phyloP scores from a whole-genome alignment of 2,888 invertebrate genomes.

The Rhaphigaster nebulosa region DNA sequence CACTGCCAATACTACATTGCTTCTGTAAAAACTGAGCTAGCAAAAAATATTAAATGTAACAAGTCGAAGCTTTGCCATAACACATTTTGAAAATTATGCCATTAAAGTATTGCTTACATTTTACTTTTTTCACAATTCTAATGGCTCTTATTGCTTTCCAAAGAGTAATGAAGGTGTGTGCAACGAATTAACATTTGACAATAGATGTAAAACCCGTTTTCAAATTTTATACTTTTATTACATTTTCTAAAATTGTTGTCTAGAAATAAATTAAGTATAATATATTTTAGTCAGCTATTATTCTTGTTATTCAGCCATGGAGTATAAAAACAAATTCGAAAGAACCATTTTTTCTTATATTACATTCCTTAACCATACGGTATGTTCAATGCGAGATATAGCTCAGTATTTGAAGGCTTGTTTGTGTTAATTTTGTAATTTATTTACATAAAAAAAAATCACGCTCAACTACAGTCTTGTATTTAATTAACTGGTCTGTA shows the following conservation, averaged over 20 bases:
- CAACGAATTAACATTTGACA: slow-evolving; percentile 55
- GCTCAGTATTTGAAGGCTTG: neutral
- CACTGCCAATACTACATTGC: slow-evolving; percentile 53
- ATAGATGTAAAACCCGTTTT: slow-evolving; percentile 48
- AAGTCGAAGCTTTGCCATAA: neutral
- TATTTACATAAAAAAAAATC: no score
- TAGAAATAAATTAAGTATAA: slow-evolving; percentile 47
- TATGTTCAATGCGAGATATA: neutral
- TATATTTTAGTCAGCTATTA: slow-evolving; percentile 10
- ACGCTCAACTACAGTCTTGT: no score
- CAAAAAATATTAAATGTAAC: neutral
- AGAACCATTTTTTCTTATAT: neutral
- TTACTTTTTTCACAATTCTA: neutral
- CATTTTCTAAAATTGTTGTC: slow-evolving; percentile 52
- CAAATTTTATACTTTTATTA: slow-evolving; percentile 57
- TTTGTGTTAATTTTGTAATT: neutral
- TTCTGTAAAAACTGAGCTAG: slow-evolving; percentile 20
- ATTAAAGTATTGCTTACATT: slow-evolving; percentile 9
- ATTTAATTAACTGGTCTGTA: neutral
- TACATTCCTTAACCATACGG: neutral
- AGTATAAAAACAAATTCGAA: neutral
- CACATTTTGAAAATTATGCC: slow-evolving; percentile 34
- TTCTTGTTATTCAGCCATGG: neutral
- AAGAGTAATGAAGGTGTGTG: slow-evolving; percentile 34
- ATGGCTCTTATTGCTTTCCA: slow-evolving; percentile 32